phyloP scores from a whole-genome alignment of 2,888 invertebrate species.

The Philhelius pedissequus region DNA sequence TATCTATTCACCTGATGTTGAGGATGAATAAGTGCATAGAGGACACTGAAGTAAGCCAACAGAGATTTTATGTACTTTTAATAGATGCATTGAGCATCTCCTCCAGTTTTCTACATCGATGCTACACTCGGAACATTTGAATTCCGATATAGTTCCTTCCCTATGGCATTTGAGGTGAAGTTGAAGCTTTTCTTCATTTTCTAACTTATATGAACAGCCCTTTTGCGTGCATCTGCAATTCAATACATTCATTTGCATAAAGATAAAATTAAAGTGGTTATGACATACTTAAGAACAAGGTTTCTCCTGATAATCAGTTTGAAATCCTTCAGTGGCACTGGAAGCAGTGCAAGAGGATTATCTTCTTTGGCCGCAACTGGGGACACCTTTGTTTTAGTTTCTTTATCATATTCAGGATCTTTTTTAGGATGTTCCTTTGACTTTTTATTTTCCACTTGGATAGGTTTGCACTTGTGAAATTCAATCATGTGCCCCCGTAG shows the following conservation, averaged over 20 bases:
- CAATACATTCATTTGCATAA: constrained; percentile 16
- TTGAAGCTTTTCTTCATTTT: constrained; percentile 77
- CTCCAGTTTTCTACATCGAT: constrained; percentile 83
- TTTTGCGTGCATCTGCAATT: constrained; percentile 80
- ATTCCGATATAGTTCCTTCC: constrained; percentile 72
- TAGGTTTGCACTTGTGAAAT: constrained; percentile 73
- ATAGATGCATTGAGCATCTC: constrained; percentile 84
- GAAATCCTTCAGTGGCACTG: constrained; percentile 76
- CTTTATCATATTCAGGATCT: not conserved
- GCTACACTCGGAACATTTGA: constrained; percentile 81
- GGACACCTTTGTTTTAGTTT: not conserved
- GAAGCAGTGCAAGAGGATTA: constrained; percentile 70
- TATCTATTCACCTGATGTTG: constrained; percentile 78
- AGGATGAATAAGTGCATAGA: constrained; percentile 81
- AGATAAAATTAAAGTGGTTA: too few relatives aligned
- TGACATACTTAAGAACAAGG: constrained; percentile 71
- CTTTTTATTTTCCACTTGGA: constrained; percentile 23
- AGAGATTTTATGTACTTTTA: constrained; percentile 84
- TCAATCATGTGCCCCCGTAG: constrained; percentile 76
- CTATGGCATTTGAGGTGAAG: constrained; percentile 81
- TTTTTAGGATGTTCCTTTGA: constrained; percentile 26
- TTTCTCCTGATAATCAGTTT: constrained; percentile 73
- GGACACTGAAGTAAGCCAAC: constrained; percentile 82
- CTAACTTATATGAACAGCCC: constrained; percentile 81
- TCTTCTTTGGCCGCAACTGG: constrained; percentile 12